These are phyloP conservation scores for Dicaeum eximium DNA, from an alignment of 2,113 vertebrate species.

Conservation along the genomic window DNA sequence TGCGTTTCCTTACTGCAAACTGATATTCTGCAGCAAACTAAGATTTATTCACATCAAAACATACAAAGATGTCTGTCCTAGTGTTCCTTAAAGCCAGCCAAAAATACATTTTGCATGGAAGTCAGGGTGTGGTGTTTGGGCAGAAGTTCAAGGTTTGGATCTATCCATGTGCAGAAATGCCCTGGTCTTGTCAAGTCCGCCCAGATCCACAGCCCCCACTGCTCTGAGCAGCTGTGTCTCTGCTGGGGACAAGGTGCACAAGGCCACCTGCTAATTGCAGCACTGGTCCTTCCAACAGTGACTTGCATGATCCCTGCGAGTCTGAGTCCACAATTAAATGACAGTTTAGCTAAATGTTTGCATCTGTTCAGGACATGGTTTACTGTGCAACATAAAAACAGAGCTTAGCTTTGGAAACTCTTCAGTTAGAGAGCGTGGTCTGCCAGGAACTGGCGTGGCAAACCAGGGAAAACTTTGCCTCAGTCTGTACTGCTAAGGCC, in stretches of 20 bases:
- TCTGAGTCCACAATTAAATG: background rate
- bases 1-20: background rate
- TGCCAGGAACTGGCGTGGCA: background rate
- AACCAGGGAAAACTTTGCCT: background rate
- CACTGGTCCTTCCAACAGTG: background rate
- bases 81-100: background rate
- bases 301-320: background rate
- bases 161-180: background rate
- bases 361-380: background rate
- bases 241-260: background rate
- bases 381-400: background rate
- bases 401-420: background rate
- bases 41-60: background rate
- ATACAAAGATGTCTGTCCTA: background rate
- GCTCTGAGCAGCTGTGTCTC: background rate
- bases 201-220: fast-evolving
- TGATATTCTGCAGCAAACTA: background rate
- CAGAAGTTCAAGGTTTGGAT: background rate
- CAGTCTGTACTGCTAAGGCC: background rate
- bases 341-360: background rate
- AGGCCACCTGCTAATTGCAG: background rate
- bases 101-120: background rate
- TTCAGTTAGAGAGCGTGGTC: background rate
- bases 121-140: background rate
- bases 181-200: fast-evolving